Conservation (phyloP, 2,888 invertebrate genomes). For the Biston stratarius region DNA sequence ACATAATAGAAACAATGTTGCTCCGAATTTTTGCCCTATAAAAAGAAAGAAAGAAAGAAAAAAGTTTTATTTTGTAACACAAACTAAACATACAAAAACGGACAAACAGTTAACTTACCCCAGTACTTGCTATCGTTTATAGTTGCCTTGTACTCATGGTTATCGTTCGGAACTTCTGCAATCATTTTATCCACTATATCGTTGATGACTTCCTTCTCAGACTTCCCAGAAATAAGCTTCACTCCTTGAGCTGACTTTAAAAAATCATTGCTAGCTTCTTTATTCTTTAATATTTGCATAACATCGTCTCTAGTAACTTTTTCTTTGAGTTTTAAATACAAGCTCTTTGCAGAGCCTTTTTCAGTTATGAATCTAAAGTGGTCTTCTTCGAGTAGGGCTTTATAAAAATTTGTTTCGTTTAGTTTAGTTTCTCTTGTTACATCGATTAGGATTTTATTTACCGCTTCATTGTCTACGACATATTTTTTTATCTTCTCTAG, state of each 20-base stretch:
- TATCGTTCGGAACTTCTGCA: slow-evolving; percentile 63
- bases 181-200: slow-evolving; percentile 69
- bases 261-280: slow-evolving; percentile 43
- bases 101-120: slow-evolving; percentile 73
- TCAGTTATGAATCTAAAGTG: slow-evolving; percentile 55
- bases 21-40: too few species aligned
- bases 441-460: slow-evolving; percentile 57
- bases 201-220: slow-evolving; percentile 55
- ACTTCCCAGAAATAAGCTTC: slow-evolving; percentile 50
- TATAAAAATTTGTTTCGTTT: slow-evolving; percentile 69
- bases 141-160: slow-evolving; percentile 59
- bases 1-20: too few species aligned
- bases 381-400: slow-evolving; percentile 67
- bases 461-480: slow-evolving; percentile 60
- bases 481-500: slow-evolving; percentile 62
- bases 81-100: too few species aligned
- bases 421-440: slow-evolving; percentile 57
- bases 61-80: too few species aligned
- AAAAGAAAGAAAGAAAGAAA: too few species aligned
- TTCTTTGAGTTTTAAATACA: slow-evolving; percentile 73
- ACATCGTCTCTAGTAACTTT: slow-evolving; percentile 77
- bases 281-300: slow-evolving; percentile 59
- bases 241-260: slow-evolving; percentile 63
- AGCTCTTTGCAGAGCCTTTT: slow-evolving; percentile 59
- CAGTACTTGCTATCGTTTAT: slow-evolving; percentile 65